Conservation (phyloP, 2,888 invertebrate genomes). For the Xestia xanthographa region DNA sequence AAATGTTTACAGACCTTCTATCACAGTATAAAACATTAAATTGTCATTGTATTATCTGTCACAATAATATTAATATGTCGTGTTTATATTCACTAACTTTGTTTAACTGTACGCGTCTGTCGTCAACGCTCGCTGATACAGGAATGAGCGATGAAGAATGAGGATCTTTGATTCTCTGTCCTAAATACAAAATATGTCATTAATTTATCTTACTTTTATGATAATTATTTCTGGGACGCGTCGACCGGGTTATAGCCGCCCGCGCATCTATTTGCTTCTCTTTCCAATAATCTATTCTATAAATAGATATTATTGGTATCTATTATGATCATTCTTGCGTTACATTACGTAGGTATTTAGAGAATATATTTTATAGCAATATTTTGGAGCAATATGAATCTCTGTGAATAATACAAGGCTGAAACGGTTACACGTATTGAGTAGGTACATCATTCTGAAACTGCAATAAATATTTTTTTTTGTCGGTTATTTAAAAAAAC, state of each 20-base stretch:
- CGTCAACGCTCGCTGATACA: slow-evolving; percentile 24
- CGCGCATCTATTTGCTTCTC: slow-evolving; percentile 11
- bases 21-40: slow-evolving; percentile 34
- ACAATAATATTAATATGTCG: slow-evolving; percentile 29
- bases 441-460: too few relatives aligned
- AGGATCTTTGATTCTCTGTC: slow-evolving; percentile 21
- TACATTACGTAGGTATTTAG: neutral
- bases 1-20: slow-evolving; percentile 30
- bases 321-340: neutral
- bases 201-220: slow-evolving; percentile 24
- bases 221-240: slow-evolving; percentile 23
- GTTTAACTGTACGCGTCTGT: slow-evolving; percentile 38
- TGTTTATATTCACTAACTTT: slow-evolving; percentile 48
- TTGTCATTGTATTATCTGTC: slow-evolving; percentile 54
- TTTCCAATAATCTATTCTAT: neutral
- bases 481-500: too few relatives aligned
- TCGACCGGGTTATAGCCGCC: neutral
- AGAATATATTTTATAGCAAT: neutral
- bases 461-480: too few relatives aligned
- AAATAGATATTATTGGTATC: slow-evolving; percentile 7
- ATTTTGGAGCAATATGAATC: neutral
- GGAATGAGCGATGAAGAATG: slow-evolving; percentile 51
- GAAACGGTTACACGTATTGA: too few relatives aligned
- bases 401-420: neutral
- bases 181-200: slow-evolving; percentile 41